Percentiles rank a stretch among this genome's conserved stretches.
Evolutionary conservation across 2,113 vertebrate genomes (phyloP).

Genomic region (Bubo bubo): DNA sequence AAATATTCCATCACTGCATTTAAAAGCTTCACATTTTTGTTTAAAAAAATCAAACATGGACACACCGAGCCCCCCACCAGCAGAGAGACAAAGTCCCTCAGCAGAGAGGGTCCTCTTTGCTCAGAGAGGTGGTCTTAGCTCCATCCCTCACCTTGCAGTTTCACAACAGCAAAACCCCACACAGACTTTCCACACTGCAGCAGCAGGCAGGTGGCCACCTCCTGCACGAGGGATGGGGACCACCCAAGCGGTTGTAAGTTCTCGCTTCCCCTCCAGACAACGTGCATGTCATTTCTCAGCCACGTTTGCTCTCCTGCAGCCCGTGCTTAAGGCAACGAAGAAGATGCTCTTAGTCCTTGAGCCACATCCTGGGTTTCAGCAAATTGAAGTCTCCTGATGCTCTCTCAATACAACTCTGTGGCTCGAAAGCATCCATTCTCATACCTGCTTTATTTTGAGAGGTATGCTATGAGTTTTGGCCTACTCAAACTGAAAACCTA

Average conservation of each 20-base stretch:
- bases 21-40: neutral
- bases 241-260: neutral
- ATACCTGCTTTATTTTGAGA: neutral
- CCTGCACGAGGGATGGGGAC: neutral
- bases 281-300: neutral
- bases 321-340: neutral
- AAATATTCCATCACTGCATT: neutral
- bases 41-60: neutral
- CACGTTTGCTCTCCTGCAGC: neutral
- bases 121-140: neutral
- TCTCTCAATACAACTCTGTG: neutral
- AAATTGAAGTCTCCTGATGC: neutral
- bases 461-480: neutral
- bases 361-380: neutral
- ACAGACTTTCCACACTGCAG: accelerated
- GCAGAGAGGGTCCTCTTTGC: neutral
- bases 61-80: accelerated
- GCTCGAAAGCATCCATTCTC: neutral
- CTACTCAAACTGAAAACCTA: neutral
- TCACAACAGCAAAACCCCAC: neutral
- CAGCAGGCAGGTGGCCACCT: neutral
- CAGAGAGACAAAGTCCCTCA: neutral
- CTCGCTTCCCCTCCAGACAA: neutral
- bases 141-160: neutral
- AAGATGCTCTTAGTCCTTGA: neutral